Base-by-base conservation (phyloP, 2,888 invertebrate species). In the Harmothoe impar region DNA sequence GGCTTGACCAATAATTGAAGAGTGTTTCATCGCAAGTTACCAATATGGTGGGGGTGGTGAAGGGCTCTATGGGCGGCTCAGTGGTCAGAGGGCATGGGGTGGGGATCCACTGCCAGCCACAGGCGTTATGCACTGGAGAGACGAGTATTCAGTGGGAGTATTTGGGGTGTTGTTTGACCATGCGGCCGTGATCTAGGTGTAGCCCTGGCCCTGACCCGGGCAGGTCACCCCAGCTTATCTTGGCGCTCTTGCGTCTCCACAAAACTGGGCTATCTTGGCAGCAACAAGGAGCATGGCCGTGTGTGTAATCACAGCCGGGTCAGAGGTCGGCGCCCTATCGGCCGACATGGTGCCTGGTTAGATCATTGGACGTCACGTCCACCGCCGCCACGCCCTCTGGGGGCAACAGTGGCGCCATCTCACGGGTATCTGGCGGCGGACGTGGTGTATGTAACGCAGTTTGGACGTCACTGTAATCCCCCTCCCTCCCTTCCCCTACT, bases 241-340 rank as follows among this genome's bases (percentile, higher is more conserved):
- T 29, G 54, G 54, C 84, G 43, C 20, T 23, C 86, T 29, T 12
- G 43, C 84, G 86, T 20, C 86, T 52, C 81, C 35, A 43, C 23
- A 81, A 54, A 84, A 86, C 86, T 86, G 54, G 86, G 86, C 86
- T 86, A 86, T 86, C 86, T 86, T 86, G 86, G 86, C 86, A 54
- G 56, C 54, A 54, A 54, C 86, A 86, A 54, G 86, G 56, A 25
- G 86, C 17, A 17, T 29, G 86, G 84, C 43, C 56, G 86, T 15
- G 86, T 54, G 86, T 54, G 86, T 54, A 86, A 86, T 54, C 86
- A 52, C 86, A 7, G 54, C 0, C 5, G 86, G 86, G 52, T 86
- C 86, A 86, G 29, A 29, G 86, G 86, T 86, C 86, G 52, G 5
- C n/a, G 15, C 17, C 54, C 54, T 86, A 86, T 86, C 86, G 86